A percentile compares a stretch with the other conserved stretches of the same genome.
Evolutionary conservation across 2,113 vertebrate genomes (phyloP).

Genomic region (Aplodontia rufa): DNA sequence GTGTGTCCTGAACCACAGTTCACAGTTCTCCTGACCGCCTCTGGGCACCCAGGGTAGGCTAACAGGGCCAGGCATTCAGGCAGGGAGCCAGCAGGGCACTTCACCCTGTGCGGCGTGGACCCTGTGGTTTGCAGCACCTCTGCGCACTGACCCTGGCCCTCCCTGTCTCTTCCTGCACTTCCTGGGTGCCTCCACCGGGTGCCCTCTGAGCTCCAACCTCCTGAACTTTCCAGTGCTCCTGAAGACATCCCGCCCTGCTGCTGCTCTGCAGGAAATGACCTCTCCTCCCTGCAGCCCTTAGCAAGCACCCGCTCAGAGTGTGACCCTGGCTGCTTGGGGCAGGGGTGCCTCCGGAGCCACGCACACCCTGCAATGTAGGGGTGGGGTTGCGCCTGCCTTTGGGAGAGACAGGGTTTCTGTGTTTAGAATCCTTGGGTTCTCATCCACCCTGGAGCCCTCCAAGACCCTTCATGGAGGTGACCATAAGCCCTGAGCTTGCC

Average conservation of each 20-base stretch:
- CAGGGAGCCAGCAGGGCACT: not conserved
- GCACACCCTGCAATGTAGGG: too few relatives aligned
- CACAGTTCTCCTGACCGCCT: too few relatives aligned
- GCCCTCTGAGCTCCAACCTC: not conserved
- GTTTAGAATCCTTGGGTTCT: not conserved
- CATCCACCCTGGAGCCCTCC: not conserved
- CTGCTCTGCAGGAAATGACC: not conserved
- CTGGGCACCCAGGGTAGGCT: rapidly evolving
- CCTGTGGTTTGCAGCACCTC: not conserved
- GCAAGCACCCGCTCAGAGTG: not conserved
- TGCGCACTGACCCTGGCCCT: not conserved
- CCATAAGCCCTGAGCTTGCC: too few relatives aligned
- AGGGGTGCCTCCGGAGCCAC: not conserved
- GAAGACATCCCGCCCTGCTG: not conserved
- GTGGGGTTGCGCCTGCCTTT: rapidly evolving
- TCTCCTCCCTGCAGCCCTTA: not conserved
- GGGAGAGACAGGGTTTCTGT: rapidly evolving
- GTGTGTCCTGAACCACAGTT: not conserved
- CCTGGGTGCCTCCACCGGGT: not conserved
- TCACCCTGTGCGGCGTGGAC: not conserved
- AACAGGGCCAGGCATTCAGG: not conserved
- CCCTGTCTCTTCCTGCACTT: not conserved
- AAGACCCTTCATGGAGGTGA: not conserved
- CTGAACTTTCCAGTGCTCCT: not conserved
- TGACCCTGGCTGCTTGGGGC: not conserved